Conservation (phyloP, 2,113 vertebrate species). For the Ammodytes dubius region DNA sequence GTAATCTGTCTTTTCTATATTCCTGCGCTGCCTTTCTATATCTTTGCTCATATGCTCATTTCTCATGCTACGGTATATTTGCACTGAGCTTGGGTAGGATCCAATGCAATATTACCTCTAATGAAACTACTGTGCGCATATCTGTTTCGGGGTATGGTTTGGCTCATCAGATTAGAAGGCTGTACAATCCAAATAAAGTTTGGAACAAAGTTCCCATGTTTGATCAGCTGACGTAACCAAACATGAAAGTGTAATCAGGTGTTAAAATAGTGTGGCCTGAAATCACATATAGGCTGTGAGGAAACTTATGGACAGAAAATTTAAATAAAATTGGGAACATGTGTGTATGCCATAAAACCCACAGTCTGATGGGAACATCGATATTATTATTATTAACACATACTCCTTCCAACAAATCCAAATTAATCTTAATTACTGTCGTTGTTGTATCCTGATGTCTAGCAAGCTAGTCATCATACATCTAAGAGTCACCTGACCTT, state of each 20-base stretch:
- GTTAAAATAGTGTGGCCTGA: conserved; percentile 4
- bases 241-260: background rate
- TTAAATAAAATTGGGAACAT: conserved; percentile 23
- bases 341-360: conserved; percentile 42
- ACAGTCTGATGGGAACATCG: conserved; percentile 41
- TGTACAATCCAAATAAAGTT: conserved; percentile 14
- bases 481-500: conserved; percentile 31
- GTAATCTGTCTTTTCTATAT: conserved; percentile 30
- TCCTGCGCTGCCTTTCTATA: background rate
- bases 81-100: background rate
- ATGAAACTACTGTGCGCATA: conserved; percentile 17
- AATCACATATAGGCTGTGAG: background rate
- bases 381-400: conserved; percentile 25
- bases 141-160: conserved; percentile 12
- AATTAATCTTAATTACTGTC: conserved; percentile 29
- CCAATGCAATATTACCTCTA: background rate
- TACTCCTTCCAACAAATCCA: conserved; percentile 12
- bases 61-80: conserved; percentile 3
- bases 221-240: conserved; percentile 10
- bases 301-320: conserved; percentile 20
- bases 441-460: conserved; percentile 46
- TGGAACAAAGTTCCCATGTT: background rate
- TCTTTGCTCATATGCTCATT: conserved; percentile 19
- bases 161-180: conserved; percentile 28
- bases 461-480: conserved; percentile 6